Conservation (phyloP, 1,140 invertebrate genomes). For the Drosophila guanche region DNA sequence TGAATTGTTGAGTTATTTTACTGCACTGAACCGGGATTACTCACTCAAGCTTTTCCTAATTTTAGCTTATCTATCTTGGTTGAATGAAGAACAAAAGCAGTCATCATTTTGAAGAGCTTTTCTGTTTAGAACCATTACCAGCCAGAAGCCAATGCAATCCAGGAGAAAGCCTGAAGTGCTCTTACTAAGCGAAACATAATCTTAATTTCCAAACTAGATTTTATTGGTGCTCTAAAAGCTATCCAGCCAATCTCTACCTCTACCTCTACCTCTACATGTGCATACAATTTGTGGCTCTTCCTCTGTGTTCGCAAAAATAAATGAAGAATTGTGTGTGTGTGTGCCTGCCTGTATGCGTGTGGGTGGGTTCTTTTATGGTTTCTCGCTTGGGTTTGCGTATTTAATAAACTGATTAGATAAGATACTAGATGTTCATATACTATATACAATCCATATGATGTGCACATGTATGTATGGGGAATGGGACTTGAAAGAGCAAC, state of each 20-base stretch:
- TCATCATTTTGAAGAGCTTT: too few relatives aligned
- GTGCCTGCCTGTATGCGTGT: background rate
- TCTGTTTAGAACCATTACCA: too few relatives aligned
- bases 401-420: slow-evolving; percentile 79
- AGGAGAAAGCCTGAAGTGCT: slow-evolving; percentile 4
- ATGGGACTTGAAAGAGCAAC: slow-evolving; percentile 57
- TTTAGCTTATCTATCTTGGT: too few relatives aligned
- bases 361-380: slow-evolving; percentile 61
- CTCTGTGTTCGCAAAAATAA: slow-evolving; percentile 47
- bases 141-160: slow-evolving; percentile 1
- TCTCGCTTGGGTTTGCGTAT: slow-evolving; percentile 67
- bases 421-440: slow-evolving; percentile 31
- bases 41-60: too few relatives aligned
- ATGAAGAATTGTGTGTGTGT: slow-evolving; percentile 18
- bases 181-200: slow-evolving; percentile 21
- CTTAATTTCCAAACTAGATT: slow-evolving; percentile 11
- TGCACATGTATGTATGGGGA: slow-evolving; percentile 24
- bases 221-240: slow-evolving; percentile 2
- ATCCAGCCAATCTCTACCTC: background rate
- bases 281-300: slow-evolving; percentile 14
- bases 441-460: slow-evolving; percentile 5
- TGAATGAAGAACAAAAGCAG: too few relatives aligned
- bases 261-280: background rate
- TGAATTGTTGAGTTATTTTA: too few relatives aligned
- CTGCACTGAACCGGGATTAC: too few relatives aligned